Evolutionary conservation across 2,113 vertebrate species (phyloP).

Genomic region (Capreolus pygargus): DNA sequence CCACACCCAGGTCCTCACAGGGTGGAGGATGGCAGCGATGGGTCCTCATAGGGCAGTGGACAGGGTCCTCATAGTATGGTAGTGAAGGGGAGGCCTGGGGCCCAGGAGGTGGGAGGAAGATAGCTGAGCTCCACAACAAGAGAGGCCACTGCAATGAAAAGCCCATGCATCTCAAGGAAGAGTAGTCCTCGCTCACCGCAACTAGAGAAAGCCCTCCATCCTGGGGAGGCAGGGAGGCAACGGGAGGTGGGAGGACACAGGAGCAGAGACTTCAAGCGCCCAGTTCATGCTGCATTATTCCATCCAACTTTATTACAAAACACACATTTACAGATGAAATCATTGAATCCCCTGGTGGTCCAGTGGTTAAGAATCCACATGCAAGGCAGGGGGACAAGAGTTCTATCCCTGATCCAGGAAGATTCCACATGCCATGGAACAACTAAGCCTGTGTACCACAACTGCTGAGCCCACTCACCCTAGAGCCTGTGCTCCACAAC

Average conservation of each 20-base stretch:
- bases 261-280: not conserved
- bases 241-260: accelerated
- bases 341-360: not conserved
- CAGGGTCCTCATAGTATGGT: not conserved
- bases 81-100: not conserved
- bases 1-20: not conserved
- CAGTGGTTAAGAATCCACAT: not conserved
- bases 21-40: no score
- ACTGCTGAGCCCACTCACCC: not conserved
- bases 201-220: not conserved
- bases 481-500: not conserved
- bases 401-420: not conserved
- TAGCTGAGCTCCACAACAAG: not conserved
- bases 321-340: not conserved
- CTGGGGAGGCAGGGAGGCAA: not conserved
- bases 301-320: not conserved
- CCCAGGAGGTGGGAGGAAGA: accelerated
- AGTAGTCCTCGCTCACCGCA: accelerated
- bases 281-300: not conserved
- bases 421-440: not conserved
- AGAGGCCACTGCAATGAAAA: not conserved
- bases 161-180: not conserved
- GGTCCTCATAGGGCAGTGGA: no score
- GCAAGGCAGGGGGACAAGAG: not conserved
- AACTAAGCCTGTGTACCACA: not conserved